Conservation (phyloP, 2,888 invertebrate genomes). For the Nomada goodeniana region DNA sequence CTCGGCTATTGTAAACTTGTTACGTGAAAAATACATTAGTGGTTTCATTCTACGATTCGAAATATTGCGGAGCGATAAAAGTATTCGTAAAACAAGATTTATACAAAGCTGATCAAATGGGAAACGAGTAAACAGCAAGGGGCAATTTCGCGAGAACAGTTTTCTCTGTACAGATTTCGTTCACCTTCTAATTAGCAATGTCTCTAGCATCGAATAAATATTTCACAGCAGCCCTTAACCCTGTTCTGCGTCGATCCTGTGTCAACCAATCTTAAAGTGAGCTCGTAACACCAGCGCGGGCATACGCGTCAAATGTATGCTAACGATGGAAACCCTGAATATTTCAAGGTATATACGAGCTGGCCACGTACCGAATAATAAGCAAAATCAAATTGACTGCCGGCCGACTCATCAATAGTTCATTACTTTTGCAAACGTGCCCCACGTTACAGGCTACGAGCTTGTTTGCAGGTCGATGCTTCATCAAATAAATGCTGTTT, state of each 20-base stretch:
- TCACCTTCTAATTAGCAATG: not conserved
- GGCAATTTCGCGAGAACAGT: too few relatives aligned
- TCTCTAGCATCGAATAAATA: not conserved
- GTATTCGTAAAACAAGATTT: not conserved
- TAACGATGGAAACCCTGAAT: constrained; percentile 66
- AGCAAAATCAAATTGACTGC: constrained; percentile 55
- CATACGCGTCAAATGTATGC: constrained; percentile 45
- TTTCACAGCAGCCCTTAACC: constrained; percentile 17
- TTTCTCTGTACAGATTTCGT: not conserved
- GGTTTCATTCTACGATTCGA: too few relatives aligned
- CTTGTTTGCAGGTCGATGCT: not conserved
- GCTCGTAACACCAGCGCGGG: not conserved
- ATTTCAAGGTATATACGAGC: constrained; percentile 69
- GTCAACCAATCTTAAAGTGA: constrained; percentile 32
- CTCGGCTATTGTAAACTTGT: too few relatives aligned
- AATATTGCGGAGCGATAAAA: too few relatives aligned
- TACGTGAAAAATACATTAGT: too few relatives aligned
- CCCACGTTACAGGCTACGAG: constrained; percentile 26
- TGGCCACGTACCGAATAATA: constrained; percentile 52
- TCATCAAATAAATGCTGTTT: constrained; percentile 20
- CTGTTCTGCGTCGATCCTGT: not conserved
- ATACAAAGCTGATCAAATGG: not conserved
- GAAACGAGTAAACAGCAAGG: not conserved
- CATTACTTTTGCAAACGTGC: constrained; percentile 37
- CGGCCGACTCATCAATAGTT: constrained; percentile 48